These are phyloP conservation scores for Drosophila anomalipes DNA, from an alignment of 2,888 invertebrate species.

Conservation along the genomic window DNA sequence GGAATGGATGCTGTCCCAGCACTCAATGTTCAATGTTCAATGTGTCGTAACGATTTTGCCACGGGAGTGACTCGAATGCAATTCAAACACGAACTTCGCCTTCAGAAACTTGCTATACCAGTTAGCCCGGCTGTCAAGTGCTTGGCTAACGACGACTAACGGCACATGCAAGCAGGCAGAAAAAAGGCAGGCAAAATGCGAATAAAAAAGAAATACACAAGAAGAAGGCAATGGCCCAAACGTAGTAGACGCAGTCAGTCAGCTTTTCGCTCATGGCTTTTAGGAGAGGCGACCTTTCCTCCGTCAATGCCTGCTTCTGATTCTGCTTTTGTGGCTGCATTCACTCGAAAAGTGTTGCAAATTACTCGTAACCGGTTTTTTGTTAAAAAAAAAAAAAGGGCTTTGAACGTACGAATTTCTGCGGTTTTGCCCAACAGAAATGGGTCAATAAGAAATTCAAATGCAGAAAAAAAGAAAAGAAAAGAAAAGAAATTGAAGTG, in stretches of 20 bases:
- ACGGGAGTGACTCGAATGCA: constrained; percentile 30
- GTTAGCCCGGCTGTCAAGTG: constrained; percentile 37
- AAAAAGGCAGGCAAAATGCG: constrained; percentile 7
- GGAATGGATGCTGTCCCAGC: constrained; percentile 2
- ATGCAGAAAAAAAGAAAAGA: constrained; percentile 25
- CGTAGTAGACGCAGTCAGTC: constrained; percentile 30
- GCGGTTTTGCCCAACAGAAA: constrained; percentile 28
- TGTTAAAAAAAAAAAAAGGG: constrained; percentile 15
- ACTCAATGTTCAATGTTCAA: constrained; percentile 13
- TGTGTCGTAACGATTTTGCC: constrained; percentile 39
- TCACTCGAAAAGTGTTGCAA: constrained; percentile 45
- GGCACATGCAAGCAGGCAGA: constrained; percentile 50
- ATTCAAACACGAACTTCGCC: constrained; percentile 25
- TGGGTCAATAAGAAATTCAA: constrained; percentile 50
- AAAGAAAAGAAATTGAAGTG: constrained; percentile 29
- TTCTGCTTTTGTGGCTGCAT: constrained; percentile 29
- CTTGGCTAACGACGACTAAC: constrained; percentile 61
- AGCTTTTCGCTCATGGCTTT: constrained; percentile 16
- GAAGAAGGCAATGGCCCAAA: constrained; percentile 38
- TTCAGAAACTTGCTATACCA: constrained; percentile 38
- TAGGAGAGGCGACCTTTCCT: constrained; percentile 24
- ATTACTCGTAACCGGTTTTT: constrained; percentile 45
- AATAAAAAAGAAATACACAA: constrained; percentile 8
- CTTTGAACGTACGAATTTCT: constrained; percentile 27
- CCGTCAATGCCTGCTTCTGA: constrained; percentile 3